Evolutionary conservation across 2,888 invertebrate genomes (phyloP), one percentile per base, ranked within the genome.

Genomic region (Cephus pygmeus): DNA sequence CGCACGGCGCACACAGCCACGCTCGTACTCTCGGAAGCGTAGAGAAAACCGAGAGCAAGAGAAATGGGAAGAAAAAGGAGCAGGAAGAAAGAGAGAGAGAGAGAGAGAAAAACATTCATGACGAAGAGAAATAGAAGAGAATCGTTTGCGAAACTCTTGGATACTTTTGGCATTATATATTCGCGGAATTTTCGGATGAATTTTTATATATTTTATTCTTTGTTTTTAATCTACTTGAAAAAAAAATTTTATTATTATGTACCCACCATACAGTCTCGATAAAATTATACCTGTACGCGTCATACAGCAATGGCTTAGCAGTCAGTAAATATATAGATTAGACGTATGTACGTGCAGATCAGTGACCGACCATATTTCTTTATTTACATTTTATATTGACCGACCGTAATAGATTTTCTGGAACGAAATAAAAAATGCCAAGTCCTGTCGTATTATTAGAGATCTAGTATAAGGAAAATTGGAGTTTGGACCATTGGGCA

Each of bases 401-500:
- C 56, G 56, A 56, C 23, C 23, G 56, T 56, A 56, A 56, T 56
- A 56, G 23, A 15, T 23, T 56, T 56, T 56, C 56, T 9, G 56
- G 23, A 56, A 56, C 0, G 56, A 56, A 56, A 56, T 23, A 56
- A 56, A 56, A 23, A 56, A 56, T 56, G 56, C 23, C 56, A 56
- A 56, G 23, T 56, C 56, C 56, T 56, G 56, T 56, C 23, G 56
- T 23, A 56, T 56, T 56, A 56, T 56, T 56, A 56, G 56, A 56
- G 56, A 56, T 23, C 23, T 56, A 56, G 56, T 56, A 23, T 69
- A 74, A 76, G 69, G 81, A 76, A 81, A 83, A 84, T 82, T 75
- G 76, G 69, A 75, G 71, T 79, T 69, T 82, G 85, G 83, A 33
- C 84, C 88, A 89, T 89, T 89, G 81, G 81, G 79, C 85, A 85